These are phyloP conservation scores for Verasper variegatus DNA, from an alignment of 2,113 vertebrate species.

Conservation along the genomic window DNA sequence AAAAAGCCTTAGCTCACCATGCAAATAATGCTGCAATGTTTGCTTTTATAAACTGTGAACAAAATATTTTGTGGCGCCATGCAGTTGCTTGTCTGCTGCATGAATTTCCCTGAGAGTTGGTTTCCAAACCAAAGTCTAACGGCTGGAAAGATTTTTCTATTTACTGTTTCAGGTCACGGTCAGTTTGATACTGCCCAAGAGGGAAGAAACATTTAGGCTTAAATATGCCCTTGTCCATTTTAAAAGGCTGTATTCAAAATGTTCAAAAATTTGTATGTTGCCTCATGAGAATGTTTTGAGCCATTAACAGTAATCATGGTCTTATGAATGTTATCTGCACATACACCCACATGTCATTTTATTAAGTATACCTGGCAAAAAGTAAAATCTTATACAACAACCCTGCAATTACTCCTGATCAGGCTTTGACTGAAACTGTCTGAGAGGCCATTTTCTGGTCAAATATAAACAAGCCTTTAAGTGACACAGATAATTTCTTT, in stretches of 20 bases:
- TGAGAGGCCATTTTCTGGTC: neutral
- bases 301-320: neutral
- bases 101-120: constrained; percentile 9
- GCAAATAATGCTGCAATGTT: constrained; percentile 2
- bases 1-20: neutral
- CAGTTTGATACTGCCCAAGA: neutral
- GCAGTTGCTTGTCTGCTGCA: constrained; percentile 4
- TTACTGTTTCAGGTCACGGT: neutral
- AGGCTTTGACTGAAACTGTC: neutral
- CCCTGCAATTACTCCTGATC: neutral
- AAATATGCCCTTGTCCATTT: no score
- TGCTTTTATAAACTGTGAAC: neutral
- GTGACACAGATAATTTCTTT: neutral
- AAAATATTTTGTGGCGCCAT: constrained; percentile 8
- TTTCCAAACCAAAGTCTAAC: neutral
- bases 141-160: neutral
- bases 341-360: neutral
- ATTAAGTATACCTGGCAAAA: neutral
- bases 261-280: neutral
- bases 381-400: neutral
- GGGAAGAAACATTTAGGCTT: neutral
- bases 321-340: neutral
- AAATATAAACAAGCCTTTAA: neutral
- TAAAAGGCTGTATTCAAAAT: neutral
- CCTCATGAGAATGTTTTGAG: neutral